These are phyloP conservation scores for Megaceryle alcyon DNA, from an alignment of 2,797 vertebrate genomes.

Conservation along the genomic window DNA sequence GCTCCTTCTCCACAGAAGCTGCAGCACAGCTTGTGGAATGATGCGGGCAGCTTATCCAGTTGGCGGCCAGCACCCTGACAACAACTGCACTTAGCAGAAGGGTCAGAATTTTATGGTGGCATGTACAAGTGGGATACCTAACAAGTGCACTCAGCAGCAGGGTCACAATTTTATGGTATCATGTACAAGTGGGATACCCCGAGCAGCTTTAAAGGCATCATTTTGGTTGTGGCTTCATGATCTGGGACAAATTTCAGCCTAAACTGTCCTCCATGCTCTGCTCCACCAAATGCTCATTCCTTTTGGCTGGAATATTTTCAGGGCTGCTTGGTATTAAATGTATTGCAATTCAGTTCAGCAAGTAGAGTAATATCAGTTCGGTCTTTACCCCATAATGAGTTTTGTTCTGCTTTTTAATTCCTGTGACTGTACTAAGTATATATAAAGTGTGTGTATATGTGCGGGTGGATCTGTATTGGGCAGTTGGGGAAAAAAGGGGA, in stretches of 20 bases:
- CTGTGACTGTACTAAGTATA: background rate
- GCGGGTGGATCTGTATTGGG: background rate
- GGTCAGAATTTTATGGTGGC: background rate
- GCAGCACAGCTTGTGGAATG: accelerated
- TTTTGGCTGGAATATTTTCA: background rate
- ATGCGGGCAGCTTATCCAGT: background rate
- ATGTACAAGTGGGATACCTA: background rate
- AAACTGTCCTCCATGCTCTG: background rate
- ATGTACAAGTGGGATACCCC: background rate
- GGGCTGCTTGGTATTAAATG: background rate
- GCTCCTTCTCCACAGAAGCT: accelerated
- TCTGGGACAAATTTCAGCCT: background rate
- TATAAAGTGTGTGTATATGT: background rate
- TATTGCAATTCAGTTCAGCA: background rate
- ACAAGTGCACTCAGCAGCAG: background rate
- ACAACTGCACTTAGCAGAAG: background rate
- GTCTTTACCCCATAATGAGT: background rate
- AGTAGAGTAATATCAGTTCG: background rate
- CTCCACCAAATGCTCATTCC: background rate
- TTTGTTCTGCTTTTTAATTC: background rate
- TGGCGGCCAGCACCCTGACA: accelerated
- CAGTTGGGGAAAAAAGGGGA: background rate
- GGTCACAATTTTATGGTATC: background rate
- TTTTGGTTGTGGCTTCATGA: background rate
- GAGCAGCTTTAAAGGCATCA: background rate